Base-by-base conservation (phyloP, 2,888 invertebrate species). In the Neoscelio sp. region DNA sequence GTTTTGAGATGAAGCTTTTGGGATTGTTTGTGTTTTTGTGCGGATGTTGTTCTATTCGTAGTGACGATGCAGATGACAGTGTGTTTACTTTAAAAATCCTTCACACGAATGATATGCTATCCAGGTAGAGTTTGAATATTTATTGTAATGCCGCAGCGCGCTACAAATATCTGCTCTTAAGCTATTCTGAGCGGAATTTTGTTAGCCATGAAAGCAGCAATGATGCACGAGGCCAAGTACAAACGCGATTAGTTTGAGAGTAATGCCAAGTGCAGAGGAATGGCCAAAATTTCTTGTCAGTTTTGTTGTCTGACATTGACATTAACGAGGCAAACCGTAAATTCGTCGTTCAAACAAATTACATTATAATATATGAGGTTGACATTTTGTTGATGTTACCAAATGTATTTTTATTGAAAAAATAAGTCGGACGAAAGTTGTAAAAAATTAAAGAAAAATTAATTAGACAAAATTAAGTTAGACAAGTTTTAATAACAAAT, bases 281-380 rank as follows among this genome's bases (percentile, higher is more conserved):
- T 56, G 71, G 48, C 62, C 58, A 75, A 52, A 65, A 52, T 40
- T 42, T 62, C 50, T 18, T 13, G 50, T 71, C 17, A 35, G 77
- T 85, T 60, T 80, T 82, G 17, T 80, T 56, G 52, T 46, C 50
- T 73, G 75, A 54, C 71, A 78, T 73, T 78, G 73, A 73, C 60
- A 78, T 67, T 78, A 68, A 40, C 40, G 52, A 54, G 40, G 10
- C 35, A 20, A 40, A 7, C 15, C 13, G 13, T 12, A 15, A 2
- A 40, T 40, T 38, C 12, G 7, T 3, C 5, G 10, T 12, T 6
- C 3, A 6, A 6, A 23, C 6, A 4, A 23, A 23, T 6, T 23
- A 6, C 6, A 4, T 6, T 23, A 6, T n/a, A 23, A 23, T 23
- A 4, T 6, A 23, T 6, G 23, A 23, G 4, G 2, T 23, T 23